phyloP scores from a whole-genome alignment of 2,888 invertebrate species.

The Rhagonycha lutea region DNA sequence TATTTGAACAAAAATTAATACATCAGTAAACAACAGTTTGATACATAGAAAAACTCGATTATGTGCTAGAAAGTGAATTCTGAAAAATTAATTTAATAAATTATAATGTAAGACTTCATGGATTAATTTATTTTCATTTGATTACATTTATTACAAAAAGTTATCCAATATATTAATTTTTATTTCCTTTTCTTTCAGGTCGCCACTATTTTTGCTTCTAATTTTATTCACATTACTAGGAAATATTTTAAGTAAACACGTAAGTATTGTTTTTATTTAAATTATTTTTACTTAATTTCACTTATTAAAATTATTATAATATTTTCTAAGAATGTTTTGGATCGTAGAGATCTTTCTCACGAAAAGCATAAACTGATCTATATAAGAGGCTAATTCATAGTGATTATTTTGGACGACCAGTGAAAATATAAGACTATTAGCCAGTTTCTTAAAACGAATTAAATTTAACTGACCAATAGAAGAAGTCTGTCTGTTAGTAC shows the following conservation, averaged over 20 bases:
- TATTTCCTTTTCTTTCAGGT: slow-evolving; percentile 60
- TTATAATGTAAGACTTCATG: neutral
- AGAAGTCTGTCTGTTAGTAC: too few relatives aligned
- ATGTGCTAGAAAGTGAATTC: neutral
- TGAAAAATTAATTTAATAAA: neutral
- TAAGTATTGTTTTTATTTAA: slow-evolving; percentile 55
- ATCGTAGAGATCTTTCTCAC: too few relatives aligned
- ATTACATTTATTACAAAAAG: neutral
- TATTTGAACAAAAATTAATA: neutral
- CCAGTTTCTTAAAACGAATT: too few relatives aligned
- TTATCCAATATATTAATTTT: neutral
- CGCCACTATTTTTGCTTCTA: slow-evolving; percentile 64
- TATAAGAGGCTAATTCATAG: too few relatives aligned
- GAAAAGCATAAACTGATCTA: too few relatives aligned
- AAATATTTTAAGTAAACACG: slow-evolving; percentile 62
- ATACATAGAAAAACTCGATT: neutral
- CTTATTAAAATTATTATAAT: too few relatives aligned
- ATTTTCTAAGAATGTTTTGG: too few relatives aligned
- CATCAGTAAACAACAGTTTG: neutral
- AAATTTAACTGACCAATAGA: too few relatives aligned
- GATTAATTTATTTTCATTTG: neutral
- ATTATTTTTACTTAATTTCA: neutral
- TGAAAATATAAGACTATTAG: too few relatives aligned
- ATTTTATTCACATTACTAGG: slow-evolving; percentile 60
- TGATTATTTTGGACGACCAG: too few relatives aligned